Base-by-base conservation (phyloP, 2,888 invertebrate genomes). In the Capitulum mitella region DNA sequence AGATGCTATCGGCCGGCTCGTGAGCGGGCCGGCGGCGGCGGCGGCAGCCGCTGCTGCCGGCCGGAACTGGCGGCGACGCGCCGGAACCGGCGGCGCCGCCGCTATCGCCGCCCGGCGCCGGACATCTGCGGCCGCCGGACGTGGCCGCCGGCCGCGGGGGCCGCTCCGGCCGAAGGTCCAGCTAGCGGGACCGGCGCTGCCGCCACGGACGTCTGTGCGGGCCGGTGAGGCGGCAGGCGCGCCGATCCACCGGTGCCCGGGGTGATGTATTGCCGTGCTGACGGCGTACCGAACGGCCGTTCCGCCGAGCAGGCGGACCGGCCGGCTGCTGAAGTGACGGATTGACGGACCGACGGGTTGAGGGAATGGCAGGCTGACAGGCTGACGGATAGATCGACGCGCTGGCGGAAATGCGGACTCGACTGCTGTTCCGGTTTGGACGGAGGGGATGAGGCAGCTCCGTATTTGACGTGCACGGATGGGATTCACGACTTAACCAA, bases 71-170 rank as follows among this genome's bases (percentile, higher is more conserved):
- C 43, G 43, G 43, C 43, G 43, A 12, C 43, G 43, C 6, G 43
- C 43, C 43, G 43, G 43, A 43, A 43, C 43, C 29, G n/a, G 58
- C 58, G 58, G 58, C 58, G 58, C 58, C 58, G 58, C 58, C 58
- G 29, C 58, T 58, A 58, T 58, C 58, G 58, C 29, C 32, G 16
- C 19, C 29, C 43, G 43, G 43, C 43, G 43, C 5, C 43, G 43
- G 22, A 37, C 19, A 75, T 22, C 77, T 80, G 80, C 58, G 12
- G 58, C n/a, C 58, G 58, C 58, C 58, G 58, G 58, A 58, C 5
- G 29, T 29, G 58, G 29, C 10, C 51, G 22, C 51, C 51, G 12
- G 51, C 22, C 51, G 51, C 43, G 43, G 43, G 43, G 6, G 43
- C 5, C 43, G 43, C 6, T 12, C 43, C 12, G 43, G n/a, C n/a